Evolutionary conservation across 2,113 vertebrate genomes (phyloP).

Genomic region (Otocyon megalotis): DNA sequence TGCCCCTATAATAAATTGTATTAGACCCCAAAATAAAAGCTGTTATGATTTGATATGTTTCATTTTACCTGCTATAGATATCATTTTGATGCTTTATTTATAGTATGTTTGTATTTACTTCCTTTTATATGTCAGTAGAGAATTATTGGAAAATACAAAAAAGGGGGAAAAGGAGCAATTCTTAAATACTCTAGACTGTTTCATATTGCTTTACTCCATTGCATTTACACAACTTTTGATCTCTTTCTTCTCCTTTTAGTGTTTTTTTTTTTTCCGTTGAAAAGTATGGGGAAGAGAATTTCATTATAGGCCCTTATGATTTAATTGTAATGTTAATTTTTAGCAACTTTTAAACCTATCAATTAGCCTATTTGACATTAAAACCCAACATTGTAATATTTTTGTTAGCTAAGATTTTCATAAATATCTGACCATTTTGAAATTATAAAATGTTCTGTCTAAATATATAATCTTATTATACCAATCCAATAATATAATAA

Average conservation of each 20-base stretch:
- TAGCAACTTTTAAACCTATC: not conserved
- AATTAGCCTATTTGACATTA: not conserved
- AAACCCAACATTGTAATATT: not conserved
- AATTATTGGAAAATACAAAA: not conserved
- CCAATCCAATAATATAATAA: not conserved
- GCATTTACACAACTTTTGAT: not conserved
- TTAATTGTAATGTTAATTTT: not conserved
- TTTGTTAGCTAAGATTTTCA: not conserved
- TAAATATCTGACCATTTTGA: conserved; percentile 1
- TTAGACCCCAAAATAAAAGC: not conserved
- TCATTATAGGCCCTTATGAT: not conserved
- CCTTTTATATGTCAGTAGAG: not conserved
- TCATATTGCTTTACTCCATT: not conserved
- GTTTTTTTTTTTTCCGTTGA: not conserved
- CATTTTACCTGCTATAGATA: not conserved
- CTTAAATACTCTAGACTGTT: not conserved
- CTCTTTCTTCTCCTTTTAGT: not conserved
- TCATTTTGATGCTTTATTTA: not conserved
- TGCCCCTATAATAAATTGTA: not conserved
- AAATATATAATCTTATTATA: not conserved
- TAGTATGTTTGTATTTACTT: not conserved
- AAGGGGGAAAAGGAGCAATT: not conserved
- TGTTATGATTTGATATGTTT: not conserved
- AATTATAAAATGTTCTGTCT: not conserved
- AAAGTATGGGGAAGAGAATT: not conserved